Conservation (phyloP, 2,888 invertebrate genomes). For the Nebria brevicollis region DNA sequence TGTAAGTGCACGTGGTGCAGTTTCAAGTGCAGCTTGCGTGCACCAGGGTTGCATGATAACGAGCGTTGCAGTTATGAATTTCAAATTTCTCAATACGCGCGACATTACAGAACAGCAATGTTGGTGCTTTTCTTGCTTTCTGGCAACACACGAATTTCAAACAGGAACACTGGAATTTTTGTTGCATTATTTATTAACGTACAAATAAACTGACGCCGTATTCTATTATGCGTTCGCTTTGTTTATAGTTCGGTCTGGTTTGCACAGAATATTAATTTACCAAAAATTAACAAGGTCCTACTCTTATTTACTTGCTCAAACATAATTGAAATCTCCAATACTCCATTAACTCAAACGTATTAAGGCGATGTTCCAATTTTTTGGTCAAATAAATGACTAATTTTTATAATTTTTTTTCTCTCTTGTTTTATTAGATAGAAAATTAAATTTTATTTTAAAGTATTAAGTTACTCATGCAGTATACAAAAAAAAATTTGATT, state of each 20-base stretch:
- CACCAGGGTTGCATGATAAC: conserved; percentile 4
- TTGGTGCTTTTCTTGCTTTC: background rate
- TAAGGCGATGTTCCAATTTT: too few relatives aligned
- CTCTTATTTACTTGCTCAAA: too few relatives aligned
- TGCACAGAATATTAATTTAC: background rate
- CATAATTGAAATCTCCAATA: too few relatives aligned
- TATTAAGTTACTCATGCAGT: too few relatives aligned
- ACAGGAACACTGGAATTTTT: background rate
- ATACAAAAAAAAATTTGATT: too few relatives aligned
- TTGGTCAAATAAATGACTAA: too few relatives aligned
- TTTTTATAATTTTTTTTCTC: too few relatives aligned
- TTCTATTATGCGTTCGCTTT: background rate
- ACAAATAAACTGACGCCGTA: conserved; percentile 4
- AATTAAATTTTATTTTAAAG: too few relatives aligned
- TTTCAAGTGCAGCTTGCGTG: conserved; percentile 11
- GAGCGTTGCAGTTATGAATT: conserved; percentile 15
- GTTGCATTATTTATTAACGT: conserved; percentile 1
- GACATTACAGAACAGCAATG: background rate
- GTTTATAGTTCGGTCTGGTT: background rate
- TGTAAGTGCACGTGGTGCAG: background rate
- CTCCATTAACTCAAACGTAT: too few relatives aligned
- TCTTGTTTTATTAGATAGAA: too few relatives aligned
- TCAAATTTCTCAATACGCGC: background rate
- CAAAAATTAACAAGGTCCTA: too few relatives aligned
- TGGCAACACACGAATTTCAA: background rate